A percentile compares a stretch with the other conserved stretches of the same genome.
phyloP scores from a whole-genome alignment of 1,140 invertebrate genomes.

The Harlomillsia oculata region DNA sequence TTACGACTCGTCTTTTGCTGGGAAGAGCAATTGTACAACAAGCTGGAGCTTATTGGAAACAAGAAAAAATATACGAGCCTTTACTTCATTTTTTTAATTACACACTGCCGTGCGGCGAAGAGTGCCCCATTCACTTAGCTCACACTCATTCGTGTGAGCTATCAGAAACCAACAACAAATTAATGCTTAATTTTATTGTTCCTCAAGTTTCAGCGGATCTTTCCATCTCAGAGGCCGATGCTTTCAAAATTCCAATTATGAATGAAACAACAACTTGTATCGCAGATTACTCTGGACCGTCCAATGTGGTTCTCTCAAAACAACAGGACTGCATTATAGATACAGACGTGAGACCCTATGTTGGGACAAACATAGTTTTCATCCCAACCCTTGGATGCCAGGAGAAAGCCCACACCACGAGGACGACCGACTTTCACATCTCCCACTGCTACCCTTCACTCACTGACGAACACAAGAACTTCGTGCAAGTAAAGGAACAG shows the following conservation, averaged over 20 bases:
- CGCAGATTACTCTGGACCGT: neutral
- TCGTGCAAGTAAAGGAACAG: slow-evolving; percentile 10
- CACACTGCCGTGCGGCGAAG: neutral
- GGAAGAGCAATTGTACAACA: neutral
- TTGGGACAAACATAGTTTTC: neutral
- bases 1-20: neutral
- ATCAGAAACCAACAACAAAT: neutral
- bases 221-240: neutral
- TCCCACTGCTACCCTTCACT: neutral
- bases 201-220: neutral
- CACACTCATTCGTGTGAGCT: neutral
- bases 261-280: neutral
- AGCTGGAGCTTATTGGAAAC: neutral
- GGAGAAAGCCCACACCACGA: neutral
- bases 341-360: neutral
- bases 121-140: neutral
- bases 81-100: slow-evolving; percentile 3
- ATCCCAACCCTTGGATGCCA: slow-evolving; percentile 1
- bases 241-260: neutral
- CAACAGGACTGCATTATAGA: neutral
- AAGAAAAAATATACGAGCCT: neutral
- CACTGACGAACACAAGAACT: neutral
- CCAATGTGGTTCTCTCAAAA: neutral
- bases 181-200: neutral
- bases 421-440: slow-evolving; percentile 1